These are phyloP conservation scores for Carduelis carduelis DNA, from an alignment of 2,797 vertebrate genomes.

Conservation along the genomic window DNA sequence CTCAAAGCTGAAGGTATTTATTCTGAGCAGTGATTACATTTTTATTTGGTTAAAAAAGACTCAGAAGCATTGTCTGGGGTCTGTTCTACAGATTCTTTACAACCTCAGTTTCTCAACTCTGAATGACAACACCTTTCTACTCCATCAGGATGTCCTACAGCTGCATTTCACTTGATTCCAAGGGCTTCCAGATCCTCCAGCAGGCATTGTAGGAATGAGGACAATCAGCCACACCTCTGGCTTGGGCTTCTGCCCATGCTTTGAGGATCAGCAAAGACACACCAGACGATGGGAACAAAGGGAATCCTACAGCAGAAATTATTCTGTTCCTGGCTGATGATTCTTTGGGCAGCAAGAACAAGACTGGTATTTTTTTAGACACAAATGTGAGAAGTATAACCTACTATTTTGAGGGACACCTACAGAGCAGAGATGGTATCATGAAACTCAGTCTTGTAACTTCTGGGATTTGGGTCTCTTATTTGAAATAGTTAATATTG, in stretches of 20 bases:
- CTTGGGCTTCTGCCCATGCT: not conserved
- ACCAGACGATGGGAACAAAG: not conserved
- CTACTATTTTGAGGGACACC: not conserved
- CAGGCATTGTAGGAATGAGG: not conserved
- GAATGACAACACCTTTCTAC: not conserved
- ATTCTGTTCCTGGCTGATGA: not conserved
- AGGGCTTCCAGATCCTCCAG: not conserved
- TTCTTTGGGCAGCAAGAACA: not conserved
- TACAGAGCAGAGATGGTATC: not conserved
- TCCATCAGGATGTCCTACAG: not conserved
- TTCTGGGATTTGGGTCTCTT: not conserved
- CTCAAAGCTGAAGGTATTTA: not conserved
- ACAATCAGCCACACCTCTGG: not conserved
- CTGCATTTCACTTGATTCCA: not conserved
- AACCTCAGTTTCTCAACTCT: not conserved
- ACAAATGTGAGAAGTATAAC: not conserved
- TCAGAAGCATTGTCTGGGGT: not conserved
- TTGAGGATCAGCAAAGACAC: not conserved
- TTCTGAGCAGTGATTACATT: not conserved
- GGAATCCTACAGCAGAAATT: not conserved
- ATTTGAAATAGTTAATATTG: not conserved
- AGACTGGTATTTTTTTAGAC: not conserved
- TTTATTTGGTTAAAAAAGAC: not conserved
- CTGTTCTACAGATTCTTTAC: not conserved
- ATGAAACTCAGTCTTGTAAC: not conserved